Conservation (phyloP, 2,888 invertebrate genomes). For the Pelosia muscerda region DNA sequence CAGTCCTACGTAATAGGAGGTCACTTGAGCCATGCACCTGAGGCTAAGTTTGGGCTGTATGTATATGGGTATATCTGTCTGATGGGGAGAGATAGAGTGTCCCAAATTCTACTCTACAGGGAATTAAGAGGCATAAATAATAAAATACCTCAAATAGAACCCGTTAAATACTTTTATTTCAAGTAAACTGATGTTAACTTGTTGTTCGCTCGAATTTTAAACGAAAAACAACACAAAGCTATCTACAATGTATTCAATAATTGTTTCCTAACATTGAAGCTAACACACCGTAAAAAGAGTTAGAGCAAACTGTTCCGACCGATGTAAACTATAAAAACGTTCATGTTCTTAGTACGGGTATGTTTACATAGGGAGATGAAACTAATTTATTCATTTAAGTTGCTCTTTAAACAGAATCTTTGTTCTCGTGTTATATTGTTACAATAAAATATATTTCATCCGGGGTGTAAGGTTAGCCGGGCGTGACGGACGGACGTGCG, state of each 20-base stretch:
- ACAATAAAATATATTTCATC: too few species aligned
- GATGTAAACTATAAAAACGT: conserved; percentile 8
- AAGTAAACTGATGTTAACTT: background rate
- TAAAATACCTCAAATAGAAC: too few species aligned
- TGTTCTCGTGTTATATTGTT: conserved; percentile 29
- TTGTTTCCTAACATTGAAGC: background rate
- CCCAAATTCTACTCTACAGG: too few species aligned
- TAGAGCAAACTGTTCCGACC: background rate
- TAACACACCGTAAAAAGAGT: background rate
- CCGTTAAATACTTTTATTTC: too few species aligned
- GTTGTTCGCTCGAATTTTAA: background rate
- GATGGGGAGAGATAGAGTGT: too few species aligned
- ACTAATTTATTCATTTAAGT: conserved; percentile 53
- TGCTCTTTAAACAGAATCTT: conserved; percentile 42
- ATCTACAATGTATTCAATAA: background rate
- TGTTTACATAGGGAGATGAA: conserved; percentile 41
- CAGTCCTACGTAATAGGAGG: too few species aligned
- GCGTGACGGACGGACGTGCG: too few species aligned
- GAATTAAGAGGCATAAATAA: too few species aligned
- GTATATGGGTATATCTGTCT: too few species aligned
- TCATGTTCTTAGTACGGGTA: background rate
- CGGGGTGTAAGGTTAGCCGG: too few species aligned
- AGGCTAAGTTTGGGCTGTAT: too few species aligned
- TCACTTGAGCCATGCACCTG: too few species aligned
- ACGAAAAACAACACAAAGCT: background rate